Conservation (phyloP, 1,140 invertebrate species). For the Caerostris extrusa region DNA sequence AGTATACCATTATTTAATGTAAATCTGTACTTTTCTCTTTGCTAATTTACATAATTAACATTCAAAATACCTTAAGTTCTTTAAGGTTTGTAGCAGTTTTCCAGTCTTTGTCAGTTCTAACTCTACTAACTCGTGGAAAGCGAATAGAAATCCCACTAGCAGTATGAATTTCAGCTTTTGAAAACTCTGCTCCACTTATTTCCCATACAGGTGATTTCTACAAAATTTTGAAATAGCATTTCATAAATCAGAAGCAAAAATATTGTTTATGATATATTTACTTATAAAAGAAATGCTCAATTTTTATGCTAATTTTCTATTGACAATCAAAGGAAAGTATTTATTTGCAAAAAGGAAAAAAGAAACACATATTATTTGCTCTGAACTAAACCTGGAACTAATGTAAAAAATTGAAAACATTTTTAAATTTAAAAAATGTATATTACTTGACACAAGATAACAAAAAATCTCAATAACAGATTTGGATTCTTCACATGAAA, state of each 20-base stretch:
- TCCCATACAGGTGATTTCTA: slow-evolving; percentile 94
- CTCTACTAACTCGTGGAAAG: slow-evolving; percentile 93
- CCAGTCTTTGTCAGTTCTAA: slow-evolving; percentile 92
- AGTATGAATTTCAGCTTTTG: slow-evolving; percentile 92
- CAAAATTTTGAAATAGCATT: not conserved
- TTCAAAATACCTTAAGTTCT: slow-evolving; percentile 84
- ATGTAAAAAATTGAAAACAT: not conserved
- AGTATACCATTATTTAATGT: not conserved
- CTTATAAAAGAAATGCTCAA: not conserved
- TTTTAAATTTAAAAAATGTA: not conserved
- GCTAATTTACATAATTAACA: not conserved
- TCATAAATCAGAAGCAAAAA: not conserved
- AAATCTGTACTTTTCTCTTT: not conserved
- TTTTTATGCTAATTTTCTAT: too few species aligned
- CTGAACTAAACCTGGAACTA: not conserved
- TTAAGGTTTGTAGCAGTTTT: slow-evolving; percentile 90
- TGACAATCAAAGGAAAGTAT: too few species aligned
- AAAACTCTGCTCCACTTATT: slow-evolving; percentile 95
- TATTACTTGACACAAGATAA: too few species aligned
- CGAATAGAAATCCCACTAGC: slow-evolving; percentile 95
- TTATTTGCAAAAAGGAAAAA: too few species aligned
- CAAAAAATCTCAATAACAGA: too few species aligned
- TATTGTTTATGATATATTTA: not conserved
- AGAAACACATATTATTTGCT: too few species aligned
- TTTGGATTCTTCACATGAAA: too few species aligned